Evolutionary conservation across 2,888 invertebrate species (phyloP), one percentile per base, ranked within the genome.

Genomic region (Brachypalpus laphriformis): DNA sequence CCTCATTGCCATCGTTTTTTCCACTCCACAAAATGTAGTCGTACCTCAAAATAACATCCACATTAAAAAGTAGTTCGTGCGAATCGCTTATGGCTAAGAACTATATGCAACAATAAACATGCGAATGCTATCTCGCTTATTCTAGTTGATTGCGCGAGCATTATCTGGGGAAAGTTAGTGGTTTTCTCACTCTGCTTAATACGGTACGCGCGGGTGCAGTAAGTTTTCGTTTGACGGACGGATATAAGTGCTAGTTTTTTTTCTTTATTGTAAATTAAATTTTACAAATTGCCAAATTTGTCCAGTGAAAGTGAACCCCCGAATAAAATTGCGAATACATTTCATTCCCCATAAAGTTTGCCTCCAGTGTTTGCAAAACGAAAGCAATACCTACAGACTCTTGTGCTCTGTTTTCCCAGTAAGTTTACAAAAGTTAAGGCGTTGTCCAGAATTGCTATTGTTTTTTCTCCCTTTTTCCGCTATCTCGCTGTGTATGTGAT

Each of bases 221-320:
- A 59, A 57, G 34, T 72, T 74, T 75, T 80, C 37, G 54, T 18
- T 68, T 85, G 83, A 83, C 83, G 83, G 83, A 83, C 83, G 83
- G 74, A 80, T 78, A 25, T 59, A 11, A 59, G 11, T 75, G 20
- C 57, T 74, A 16, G 20, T 42, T 75, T 80, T 72, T 76, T 59
- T 34, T n/a, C n/a, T 34, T 59, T 70, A 31, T 45, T 51, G 49
- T 49, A 51, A 45, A 71, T 42, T 70, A 14, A 65, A 75, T 78
- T 65, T 70, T 66, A 37, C 14, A 65, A 75, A 47, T 75, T 57
- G 9, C 37, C 1, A n/a, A 34, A 31, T 51, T 70, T 49, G 57
- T 68, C 42, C 25, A 65, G 80, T 80, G 80, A 75, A 75, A 81
- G 80, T 81, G 74, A 40, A 22, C 51, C 22, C n/a, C 28, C 9